A percentile compares a stretch with the other conserved stretches of the same genome.
Conservation (phyloP, 2,113 vertebrate species). For the Entomyzon cyanotis region DNA sequence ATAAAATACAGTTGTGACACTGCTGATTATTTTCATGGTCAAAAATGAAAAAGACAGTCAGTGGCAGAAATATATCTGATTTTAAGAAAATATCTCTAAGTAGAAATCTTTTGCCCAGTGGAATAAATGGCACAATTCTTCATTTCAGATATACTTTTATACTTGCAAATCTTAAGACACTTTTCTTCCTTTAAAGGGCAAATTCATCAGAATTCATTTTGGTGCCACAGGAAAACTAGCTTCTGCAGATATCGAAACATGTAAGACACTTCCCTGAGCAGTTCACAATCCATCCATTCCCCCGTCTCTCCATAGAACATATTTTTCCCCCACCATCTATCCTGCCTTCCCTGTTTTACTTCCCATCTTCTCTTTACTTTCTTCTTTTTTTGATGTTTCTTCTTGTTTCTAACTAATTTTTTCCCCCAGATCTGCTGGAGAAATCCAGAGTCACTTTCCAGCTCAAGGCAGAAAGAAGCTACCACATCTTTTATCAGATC, state of each 20-base stretch:
- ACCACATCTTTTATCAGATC: constrained; percentile 64
- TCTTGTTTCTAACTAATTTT: not conserved
- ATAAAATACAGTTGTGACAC: not conserved
- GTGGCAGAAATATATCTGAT: not conserved
- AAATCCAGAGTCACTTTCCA: constrained; percentile 66
- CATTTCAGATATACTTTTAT: not conserved
- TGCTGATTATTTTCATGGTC: not conserved
- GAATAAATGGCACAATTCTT: not conserved
- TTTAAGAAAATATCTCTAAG: not conserved
- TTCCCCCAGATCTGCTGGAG: constrained; percentile 73
- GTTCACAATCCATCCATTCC: not conserved
- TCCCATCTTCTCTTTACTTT: not conserved
- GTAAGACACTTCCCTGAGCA: constrained; percentile 56
- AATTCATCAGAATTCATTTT: constrained; percentile 95
- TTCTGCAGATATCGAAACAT: constrained; percentile 79
- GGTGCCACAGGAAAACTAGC: constrained; percentile 90
- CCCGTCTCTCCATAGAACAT: not conserved
- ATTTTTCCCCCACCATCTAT: not conserved
- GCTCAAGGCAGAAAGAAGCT: constrained; percentile 57
- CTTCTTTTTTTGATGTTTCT: not conserved
- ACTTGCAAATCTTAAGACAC: not conserved
- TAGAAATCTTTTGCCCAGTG: not conserved
- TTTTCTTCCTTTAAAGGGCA: constrained; percentile 76
- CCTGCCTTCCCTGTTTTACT: not conserved
- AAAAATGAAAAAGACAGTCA: not conserved